Evolutionary conservation across 2,797 vertebrate species (phyloP).

Genomic region (Lophius americanus): DNA sequence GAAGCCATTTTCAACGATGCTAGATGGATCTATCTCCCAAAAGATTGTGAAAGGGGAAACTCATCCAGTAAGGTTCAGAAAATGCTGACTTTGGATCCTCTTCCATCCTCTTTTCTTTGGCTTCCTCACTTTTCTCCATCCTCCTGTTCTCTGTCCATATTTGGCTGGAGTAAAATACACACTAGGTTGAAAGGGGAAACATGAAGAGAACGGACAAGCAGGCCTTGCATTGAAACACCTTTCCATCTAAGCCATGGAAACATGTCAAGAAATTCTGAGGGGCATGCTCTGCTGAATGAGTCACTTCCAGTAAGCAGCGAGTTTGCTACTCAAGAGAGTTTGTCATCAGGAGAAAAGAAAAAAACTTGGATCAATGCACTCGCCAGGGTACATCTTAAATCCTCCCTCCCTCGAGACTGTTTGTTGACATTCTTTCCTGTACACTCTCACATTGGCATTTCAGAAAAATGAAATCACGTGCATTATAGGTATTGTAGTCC

Average conservation of each 20-base stretch:
- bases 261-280: slow-evolving; percentile 55
- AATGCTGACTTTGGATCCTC: slow-evolving; percentile 39
- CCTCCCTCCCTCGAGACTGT: slow-evolving; percentile 2
- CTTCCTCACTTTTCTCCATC: slow-evolving; percentile 44
- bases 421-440: slow-evolving; percentile 9
- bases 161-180: slow-evolving; percentile 45
- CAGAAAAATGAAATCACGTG: slow-evolving; percentile 21
- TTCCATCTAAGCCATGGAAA: slow-evolving; percentile 59
- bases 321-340: slow-evolving; percentile 45
- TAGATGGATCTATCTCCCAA: slow-evolving; percentile 37
- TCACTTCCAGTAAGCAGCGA: slow-evolving; percentile 71
- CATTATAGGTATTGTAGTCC: slow-evolving; percentile 12
- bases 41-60: slow-evolving; percentile 35
- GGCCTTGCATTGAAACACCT: slow-evolving; percentile 52
- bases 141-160: slow-evolving; percentile 47
- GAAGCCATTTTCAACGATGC: slow-evolving; percentile 46
- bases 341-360: slow-evolving; percentile 32
- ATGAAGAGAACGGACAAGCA: slow-evolving; percentile 24
- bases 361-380: slow-evolving; percentile 14
- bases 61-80: slow-evolving; percentile 30
- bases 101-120: slow-evolving; percentile 42
- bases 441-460: slow-evolving; percentile 22
- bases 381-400: slow-evolving; percentile 18
- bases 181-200: slow-evolving; percentile 40
- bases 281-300: slow-evolving; percentile 41